Percentiles rank a stretch among this genome's conserved stretches.
These are phyloP conservation scores for Bubalus kerabau DNA, from an alignment of 2,113 vertebrate genomes.

Conservation along the genomic window DNA sequence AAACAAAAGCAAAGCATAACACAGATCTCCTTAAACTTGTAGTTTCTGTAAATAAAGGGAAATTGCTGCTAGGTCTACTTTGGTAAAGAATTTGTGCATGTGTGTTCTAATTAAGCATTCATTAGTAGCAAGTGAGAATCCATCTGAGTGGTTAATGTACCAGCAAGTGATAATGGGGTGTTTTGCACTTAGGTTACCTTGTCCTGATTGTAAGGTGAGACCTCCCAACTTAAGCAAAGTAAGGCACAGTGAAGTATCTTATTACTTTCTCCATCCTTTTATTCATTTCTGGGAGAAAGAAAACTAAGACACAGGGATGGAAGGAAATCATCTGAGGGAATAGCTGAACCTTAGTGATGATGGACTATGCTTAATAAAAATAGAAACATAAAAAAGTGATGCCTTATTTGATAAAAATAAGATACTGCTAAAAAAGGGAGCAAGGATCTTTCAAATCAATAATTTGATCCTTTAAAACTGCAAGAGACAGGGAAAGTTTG, in stretches of 20 bases:
- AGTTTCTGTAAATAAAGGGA: conserved; percentile 27
- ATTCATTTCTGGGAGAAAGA: neutral
- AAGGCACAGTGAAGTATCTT: conserved; percentile 21
- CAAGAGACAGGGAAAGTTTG: conserved; percentile 13
- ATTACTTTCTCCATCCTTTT: neutral
- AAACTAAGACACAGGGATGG: neutral
- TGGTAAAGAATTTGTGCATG: conserved; percentile 4
- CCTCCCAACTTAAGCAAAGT: conserved; percentile 51
- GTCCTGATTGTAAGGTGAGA: conserved; percentile 66
- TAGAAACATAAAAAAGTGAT: neutral
- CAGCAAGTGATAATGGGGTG: conserved; percentile 47
- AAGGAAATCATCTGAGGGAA: neutral
- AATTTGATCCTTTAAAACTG: neutral
- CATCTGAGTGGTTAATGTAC: conserved; percentile 69
- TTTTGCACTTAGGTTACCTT: conserved; percentile 58
- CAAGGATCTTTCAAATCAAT: neutral
- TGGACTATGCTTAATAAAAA: conserved; percentile 8
- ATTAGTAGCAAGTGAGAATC: conserved; percentile 57
- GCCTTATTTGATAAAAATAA: conserved; percentile 17
- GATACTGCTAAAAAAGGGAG: neutral
- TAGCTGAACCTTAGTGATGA: neutral
- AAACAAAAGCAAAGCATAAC: neutral
- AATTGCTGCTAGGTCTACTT: neutral
- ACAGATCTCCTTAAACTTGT: neutral
- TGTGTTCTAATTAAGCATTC: conserved; percentile 62